Conservation (phyloP, 2,888 invertebrate species). For the Mycalesis mineus region DNA sequence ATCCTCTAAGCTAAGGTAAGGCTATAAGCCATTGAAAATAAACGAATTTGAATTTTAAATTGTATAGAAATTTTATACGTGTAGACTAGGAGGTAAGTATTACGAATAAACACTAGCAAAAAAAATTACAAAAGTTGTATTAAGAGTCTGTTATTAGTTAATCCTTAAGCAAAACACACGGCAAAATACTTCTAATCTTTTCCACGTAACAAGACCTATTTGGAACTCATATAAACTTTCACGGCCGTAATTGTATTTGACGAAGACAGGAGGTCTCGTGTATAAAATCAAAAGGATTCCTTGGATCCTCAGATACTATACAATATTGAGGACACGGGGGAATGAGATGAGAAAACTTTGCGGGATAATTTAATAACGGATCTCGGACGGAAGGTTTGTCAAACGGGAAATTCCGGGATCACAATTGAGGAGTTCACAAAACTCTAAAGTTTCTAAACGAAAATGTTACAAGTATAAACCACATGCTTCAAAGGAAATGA, state of each 20-base stretch:
- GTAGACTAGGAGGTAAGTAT: too few species aligned
- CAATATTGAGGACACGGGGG: slow-evolving; percentile 22
- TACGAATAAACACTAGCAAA: too few species aligned
- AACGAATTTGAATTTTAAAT: too few species aligned
- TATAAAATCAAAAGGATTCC: slow-evolving; percentile 38
- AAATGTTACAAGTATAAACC: background rate
- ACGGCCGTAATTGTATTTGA: slow-evolving; percentile 27
- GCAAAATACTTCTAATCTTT: background rate
- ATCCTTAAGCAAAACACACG: background rate
- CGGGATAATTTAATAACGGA: slow-evolving; percentile 68
- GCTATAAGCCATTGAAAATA: too few species aligned
- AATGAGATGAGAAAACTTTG: slow-evolving; percentile 61
- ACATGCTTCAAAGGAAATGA: background rate
- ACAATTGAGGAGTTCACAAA: slow-evolving; percentile 26
- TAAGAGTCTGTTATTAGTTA: background rate
- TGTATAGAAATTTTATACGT: too few species aligned
- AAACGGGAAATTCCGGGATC: slow-evolving; percentile 26
- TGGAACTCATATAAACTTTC: slow-evolving; percentile 6
- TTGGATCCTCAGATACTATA: slow-evolving; percentile 23
- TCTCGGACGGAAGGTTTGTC: slow-evolving; percentile 43
- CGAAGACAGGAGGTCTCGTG: slow-evolving; percentile 23
- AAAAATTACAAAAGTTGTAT: too few species aligned
- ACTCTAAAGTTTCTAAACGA: slow-evolving; percentile 24
- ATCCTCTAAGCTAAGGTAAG: too few species aligned
- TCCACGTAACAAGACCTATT: background rate